phyloP scores from a whole-genome alignment of 2,888 invertebrate genomes.

The Thecocarcelia acutangulata region DNA sequence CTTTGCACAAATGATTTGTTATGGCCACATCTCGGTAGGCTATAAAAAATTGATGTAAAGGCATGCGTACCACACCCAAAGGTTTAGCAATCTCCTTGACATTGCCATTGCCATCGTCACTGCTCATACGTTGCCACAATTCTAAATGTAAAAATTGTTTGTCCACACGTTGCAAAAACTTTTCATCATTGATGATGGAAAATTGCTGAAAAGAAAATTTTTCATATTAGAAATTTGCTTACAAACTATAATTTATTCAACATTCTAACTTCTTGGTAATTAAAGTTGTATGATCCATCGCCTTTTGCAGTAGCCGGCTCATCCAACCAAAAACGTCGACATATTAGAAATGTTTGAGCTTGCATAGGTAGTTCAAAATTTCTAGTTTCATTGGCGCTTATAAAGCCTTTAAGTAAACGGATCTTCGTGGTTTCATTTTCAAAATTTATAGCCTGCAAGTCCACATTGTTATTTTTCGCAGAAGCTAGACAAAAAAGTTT shows the following conservation, averaged over 20 bases:
- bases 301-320: conserved; percentile 72
- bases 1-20: conserved; percentile 82
- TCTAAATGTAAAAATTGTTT: conserved; percentile 84
- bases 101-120: conserved; percentile 67
- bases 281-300: conserved; percentile 72
- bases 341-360: conserved; percentile 73
- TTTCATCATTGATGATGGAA: conserved; percentile 83
- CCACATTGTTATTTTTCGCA: conserved; percentile 71
- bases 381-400: conserved; percentile 76
- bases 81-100: conserved; percentile 76
- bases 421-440: conserved; percentile 77
- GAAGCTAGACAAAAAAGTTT: conserved; percentile 31
- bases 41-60: conserved; percentile 84
- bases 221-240: conserved; percentile 3
- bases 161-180: conserved; percentile 83
- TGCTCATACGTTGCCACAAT: conserved; percentile 78
- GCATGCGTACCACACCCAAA: conserved; percentile 83
- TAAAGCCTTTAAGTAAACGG: conserved; percentile 77
- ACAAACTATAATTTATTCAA: not conserved
- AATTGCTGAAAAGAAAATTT: conserved; percentile 81
- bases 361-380: conserved; percentile 67
- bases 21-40: conserved; percentile 84
- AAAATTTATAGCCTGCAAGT: conserved; percentile 73
- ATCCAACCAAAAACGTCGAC: conserved; percentile 79
- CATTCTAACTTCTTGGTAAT: conserved; percentile 76